A percentile compares a stretch with the other conserved stretches of the same genome.
These are phyloP conservation scores for Pherbina coryleti DNA, from an alignment of 2,888 invertebrate species.

Conservation along the genomic window DNA sequence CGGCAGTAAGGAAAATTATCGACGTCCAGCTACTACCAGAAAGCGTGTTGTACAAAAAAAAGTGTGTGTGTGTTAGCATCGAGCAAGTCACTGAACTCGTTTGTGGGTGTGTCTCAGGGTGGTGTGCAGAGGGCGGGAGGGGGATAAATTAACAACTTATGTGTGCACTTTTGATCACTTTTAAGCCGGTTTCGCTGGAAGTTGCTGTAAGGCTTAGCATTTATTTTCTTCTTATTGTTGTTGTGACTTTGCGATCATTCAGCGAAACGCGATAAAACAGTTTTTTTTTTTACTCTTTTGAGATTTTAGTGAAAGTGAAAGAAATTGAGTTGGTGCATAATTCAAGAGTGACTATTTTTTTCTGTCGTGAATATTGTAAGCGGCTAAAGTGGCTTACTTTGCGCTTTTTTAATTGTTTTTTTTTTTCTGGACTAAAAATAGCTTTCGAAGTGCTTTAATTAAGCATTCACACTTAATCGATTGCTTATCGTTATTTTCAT, in stretches of 20 bases:
- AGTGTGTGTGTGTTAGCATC: no score
- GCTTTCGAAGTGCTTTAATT: not conserved
- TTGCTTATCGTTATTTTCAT: no score
- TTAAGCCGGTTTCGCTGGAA: not conserved
- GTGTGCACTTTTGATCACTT: not conserved
- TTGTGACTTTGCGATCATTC: not conserved
- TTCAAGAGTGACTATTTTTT: no score
- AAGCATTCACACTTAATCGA: no score
- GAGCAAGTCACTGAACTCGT: slow-evolving; percentile 19
- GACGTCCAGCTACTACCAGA: not conserved
- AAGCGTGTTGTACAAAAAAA: no score
- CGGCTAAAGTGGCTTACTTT: not conserved
- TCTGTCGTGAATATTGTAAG: not conserved
- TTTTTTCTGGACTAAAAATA: not conserved
- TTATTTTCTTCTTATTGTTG: not conserved
- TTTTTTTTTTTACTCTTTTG: not conserved
- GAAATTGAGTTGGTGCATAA: not conserved
- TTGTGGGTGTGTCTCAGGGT: slow-evolving; percentile 14
- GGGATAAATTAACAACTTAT: not conserved
- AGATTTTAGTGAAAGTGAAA: not conserved
- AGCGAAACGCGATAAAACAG: not conserved
- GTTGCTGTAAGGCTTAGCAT: not conserved
- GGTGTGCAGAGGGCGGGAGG: not conserved
- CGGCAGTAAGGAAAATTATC: not conserved
- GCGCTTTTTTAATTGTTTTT: not conserved